Base-by-base conservation (phyloP, 2,888 invertebrate genomes). In the Scaptomyza tumidula region DNA sequence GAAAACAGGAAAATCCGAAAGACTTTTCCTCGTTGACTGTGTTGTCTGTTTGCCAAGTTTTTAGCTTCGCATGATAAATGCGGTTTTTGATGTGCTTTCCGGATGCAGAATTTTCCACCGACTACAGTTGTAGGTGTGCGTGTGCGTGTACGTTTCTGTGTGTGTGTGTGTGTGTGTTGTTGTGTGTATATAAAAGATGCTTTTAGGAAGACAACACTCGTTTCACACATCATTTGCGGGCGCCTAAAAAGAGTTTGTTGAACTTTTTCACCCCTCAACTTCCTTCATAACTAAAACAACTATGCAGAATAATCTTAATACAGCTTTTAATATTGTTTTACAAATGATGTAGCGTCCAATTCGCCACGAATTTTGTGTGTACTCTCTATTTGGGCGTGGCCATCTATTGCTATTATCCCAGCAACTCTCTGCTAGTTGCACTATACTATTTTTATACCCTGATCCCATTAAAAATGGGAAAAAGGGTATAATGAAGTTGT, bases 31-130 rank as follows among this genome's bases (percentile, higher is more conserved):
- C 62, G 69, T 70, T 61, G 64, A 61, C 69, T 43, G 72, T 73
- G 76, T 70, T 83, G 48, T 64, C 61, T 69, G 59, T 70, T 74
- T 55, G 43, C 45, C 56, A 67, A 75, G 82, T 75, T 85, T 67
- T 58, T 39, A 78, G 56, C 67, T 76, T 56, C 62, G 46, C 71
- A 66, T 71, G 80, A 82, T 82, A 76, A 82, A 88, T 88, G 83
- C 68, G 69, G 88, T 58, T 69, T 67, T 81, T 81, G 72, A 71
- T 72, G 71, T 71, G 37, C 45, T 61, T 16, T 56, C 24, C 29
- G 50, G 53, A 39, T 63, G 56, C 45, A 56, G n/a, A 27, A 35
- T 56, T 68, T 52, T 52, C 4, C 39, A 1, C 24, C 43, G 45
- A 52, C 46, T 43, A 46, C 43, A 35, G 39, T 46, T 67, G 10